Conservation (phyloP, 2,113 vertebrate genomes). For the Aleadryas rufinucha region DNA sequence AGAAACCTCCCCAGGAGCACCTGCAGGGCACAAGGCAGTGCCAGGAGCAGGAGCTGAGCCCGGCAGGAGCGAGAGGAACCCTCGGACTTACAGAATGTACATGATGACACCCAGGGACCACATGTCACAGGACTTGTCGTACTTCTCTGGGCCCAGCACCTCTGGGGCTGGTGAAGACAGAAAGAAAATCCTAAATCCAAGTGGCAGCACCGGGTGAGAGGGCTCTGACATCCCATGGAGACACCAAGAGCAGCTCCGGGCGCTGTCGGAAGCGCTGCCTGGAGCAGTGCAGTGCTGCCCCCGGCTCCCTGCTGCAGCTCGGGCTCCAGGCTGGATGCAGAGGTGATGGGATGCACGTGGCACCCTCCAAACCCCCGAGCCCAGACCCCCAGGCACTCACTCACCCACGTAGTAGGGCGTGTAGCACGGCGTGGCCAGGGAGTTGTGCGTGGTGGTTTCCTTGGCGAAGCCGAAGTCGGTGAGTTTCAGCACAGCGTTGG, state of each 20-base stretch:
- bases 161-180: slow-evolving; percentile 82
- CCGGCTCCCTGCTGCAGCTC: neutral
- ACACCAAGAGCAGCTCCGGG: neutral
- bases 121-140: slow-evolving; percentile 99
- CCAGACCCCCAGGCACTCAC: slow-evolving; percentile 61
- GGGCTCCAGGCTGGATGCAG: neutral
- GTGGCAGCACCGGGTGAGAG: accelerated
- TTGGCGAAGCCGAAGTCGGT: slow-evolving; percentile 99
- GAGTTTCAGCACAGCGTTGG: slow-evolving; percentile 89
- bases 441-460: slow-evolving; percentile 96
- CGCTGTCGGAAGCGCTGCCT: neutral
- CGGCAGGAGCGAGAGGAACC: accelerated
- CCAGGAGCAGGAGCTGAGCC: neutral
- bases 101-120: slow-evolving; percentile 99
- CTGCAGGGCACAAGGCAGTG: accelerated
- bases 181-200: neutral
- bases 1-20: neutral
- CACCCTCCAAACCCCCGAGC: neutral
- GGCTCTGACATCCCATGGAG: neutral
- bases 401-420: slow-evolving; percentile 98
- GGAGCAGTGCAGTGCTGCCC: accelerated
- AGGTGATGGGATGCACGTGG: accelerated
- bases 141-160: slow-evolving; percentile 96
- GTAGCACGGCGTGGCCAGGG: slow-evolving; percentile 94
- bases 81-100: slow-evolving; percentile 91